Base-by-base conservation (phyloP, 2,888 invertebrate genomes). In the Liodrosophila aerea region DNA sequence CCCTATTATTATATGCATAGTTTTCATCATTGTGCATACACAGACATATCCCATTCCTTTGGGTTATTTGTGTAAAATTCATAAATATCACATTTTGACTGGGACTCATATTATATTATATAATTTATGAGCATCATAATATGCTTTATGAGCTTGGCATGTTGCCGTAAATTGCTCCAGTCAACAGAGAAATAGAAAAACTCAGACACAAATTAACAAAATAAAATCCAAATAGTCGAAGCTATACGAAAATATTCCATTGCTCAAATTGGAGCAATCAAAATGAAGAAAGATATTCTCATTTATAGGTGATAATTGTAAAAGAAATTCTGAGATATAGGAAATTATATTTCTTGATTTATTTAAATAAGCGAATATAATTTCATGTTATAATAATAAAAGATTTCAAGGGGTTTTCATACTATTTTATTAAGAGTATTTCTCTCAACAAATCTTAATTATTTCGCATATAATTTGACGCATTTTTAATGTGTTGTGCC, bases 121-220 rank as follows among this genome's bases (percentile, higher is more conserved):
- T 85, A 85, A 80, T 80, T 85, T 80, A 80, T 80, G 84, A 46
- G 59, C 84, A 65, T 41, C 76, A 84, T 80, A 80, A 80, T 83
- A 73, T 83, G 78, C 73, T 80, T 80, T 80, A 80, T 85, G 78
- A 64, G 64, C 69, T 84, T 85, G 78, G 86, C 78, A 85, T 69
- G 63, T 85, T 84, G 78, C 84, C 86, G 86, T 80, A 85, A 80
- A 80, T 80, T 80, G 84, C 64, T 85, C 84, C 84, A 78, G 78
- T 84, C 86, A 84, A 73, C 86, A 78, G 37, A 64, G 58, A 54
- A 70, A 53, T 39, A 44, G 27, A 52, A 39, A 34, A 56, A 44
- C 58, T 39, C 39, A 64, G 31, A 68, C 63, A 80, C 84, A 83
- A 83, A 83, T 83, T 80, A 53, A 50, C 22, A 5, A 22, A 22